Conservation (phyloP, 2,797 vertebrate species). For the Pipistrellus nathusii region DNA sequence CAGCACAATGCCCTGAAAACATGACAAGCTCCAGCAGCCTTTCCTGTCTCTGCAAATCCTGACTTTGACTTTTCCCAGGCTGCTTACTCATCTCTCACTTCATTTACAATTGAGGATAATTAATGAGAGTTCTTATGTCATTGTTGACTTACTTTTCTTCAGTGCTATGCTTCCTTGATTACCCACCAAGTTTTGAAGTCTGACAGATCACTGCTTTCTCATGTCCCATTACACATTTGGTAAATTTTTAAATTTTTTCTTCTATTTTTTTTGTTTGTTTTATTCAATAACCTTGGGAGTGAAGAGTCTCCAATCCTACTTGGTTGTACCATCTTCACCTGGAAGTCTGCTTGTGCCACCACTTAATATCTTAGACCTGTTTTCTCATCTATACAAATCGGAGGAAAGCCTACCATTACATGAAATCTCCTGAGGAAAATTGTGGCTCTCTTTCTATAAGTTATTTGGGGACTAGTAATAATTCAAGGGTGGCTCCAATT, state of each 20-base stretch:
- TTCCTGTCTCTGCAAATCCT: background rate
- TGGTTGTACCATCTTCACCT: background rate
- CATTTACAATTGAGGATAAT: background rate
- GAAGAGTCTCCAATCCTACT: background rate
- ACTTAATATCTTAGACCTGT: conserved; percentile 5
- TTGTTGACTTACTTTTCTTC: background rate
- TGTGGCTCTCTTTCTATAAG: background rate
- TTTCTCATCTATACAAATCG: conserved; percentile 19
- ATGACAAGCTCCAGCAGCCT: background rate
- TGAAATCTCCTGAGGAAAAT: background rate
- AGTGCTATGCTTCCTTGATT: background rate
- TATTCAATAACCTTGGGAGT: background rate
- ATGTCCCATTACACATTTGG: background rate
- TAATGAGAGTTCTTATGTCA: background rate
- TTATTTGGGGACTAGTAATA: background rate
- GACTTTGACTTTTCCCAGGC: background rate
- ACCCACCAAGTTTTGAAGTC: conserved; percentile 22
- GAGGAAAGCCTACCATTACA: background rate
- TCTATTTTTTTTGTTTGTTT: background rate
- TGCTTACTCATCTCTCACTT: background rate
- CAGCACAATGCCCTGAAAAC: background rate
- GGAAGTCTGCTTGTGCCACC: background rate
- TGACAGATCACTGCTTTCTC: conserved; percentile 12
- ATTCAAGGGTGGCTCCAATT: background rate
- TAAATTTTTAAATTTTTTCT: background rate